Evolutionary conservation across 2,888 invertebrate species (phyloP).

Genomic region (Andrena camellia): DNA sequence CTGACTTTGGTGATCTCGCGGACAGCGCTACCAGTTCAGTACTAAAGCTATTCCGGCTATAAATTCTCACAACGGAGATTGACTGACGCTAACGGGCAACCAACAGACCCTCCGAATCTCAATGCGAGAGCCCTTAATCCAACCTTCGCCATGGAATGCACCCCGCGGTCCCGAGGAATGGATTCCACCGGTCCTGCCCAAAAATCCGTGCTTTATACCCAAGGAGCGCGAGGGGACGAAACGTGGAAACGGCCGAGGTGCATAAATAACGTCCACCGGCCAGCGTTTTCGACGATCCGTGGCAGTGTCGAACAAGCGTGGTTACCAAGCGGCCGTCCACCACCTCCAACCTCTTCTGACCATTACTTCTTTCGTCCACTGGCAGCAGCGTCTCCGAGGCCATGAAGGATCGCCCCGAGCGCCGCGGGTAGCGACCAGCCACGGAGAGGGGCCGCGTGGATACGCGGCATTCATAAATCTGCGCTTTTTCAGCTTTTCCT

Average conservation of each 20-base stretch:
- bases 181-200: conserved; percentile 48
- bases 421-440: conserved; percentile 63
- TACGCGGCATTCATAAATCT: conserved; percentile 68
- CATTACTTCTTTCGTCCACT: conserved; percentile 50
- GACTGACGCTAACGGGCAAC: neutral
- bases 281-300: conserved; percentile 51
- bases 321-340: conserved; percentile 60
- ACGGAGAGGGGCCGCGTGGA: conserved; percentile 32
- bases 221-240: conserved; percentile 37
- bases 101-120: conserved; percentile 17
- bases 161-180: conserved; percentile 6
- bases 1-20: neutral
- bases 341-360: conserved; percentile 33
- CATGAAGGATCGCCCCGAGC: conserved; percentile 63
- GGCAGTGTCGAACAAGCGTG: conserved; percentile 67
- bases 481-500: conserved; percentile 68
- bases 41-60: neutral
- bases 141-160: neutral
- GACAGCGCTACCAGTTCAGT: neutral
- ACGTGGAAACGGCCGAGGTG: conserved; percentile 62
- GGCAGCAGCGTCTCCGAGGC: conserved; percentile 56
- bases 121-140: neutral
- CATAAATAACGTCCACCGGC: conserved; percentile 69
- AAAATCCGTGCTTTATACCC: conserved; percentile 60
- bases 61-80: neutral